phyloP scores from a whole-genome alignment of 1,140 invertebrate genomes.

The Gryon sp. region DNA sequence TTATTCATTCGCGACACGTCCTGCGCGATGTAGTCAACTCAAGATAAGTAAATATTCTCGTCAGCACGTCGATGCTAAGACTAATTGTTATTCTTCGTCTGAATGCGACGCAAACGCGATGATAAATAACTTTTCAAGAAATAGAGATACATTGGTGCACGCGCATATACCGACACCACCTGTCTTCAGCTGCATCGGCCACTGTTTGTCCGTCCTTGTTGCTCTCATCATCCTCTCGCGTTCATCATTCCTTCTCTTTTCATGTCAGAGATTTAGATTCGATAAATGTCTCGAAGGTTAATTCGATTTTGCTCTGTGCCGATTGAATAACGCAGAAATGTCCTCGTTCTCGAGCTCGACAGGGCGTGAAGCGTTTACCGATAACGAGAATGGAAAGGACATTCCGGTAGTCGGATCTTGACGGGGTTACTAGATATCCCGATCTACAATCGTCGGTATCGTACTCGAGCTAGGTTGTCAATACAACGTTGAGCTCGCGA shows the following conservation, averaged over 20 bases:
- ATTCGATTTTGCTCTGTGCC: constrained; percentile 58
- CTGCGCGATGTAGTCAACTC: constrained; percentile 17
- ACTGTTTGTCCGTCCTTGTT: background rate
- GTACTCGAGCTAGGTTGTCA: constrained; percentile 33
- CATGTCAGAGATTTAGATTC: constrained; percentile 52
- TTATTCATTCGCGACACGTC: constrained; percentile 56
- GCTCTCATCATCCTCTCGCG: background rate
- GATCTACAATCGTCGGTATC: constrained; percentile 41
- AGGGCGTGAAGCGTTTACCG: constrained; percentile 67
- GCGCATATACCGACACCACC: constrained; percentile 25
- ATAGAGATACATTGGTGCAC: constrained; percentile 32
- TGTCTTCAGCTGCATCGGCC: constrained; percentile 37
- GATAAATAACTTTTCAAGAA: constrained; percentile 55
- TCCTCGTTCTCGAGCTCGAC: constrained; percentile 67
- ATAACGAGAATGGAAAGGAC: constrained; percentile 71
- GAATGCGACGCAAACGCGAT: constrained; percentile 53
- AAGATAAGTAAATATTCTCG: constrained; percentile 58
- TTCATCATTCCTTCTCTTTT: background rate
- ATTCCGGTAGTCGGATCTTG: constrained; percentile 65
- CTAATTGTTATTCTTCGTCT: constrained; percentile 59
- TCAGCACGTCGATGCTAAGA: constrained; percentile 44
- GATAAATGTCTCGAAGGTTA: constrained; percentile 65
- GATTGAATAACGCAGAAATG: constrained; percentile 64
- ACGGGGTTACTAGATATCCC: constrained; percentile 58
- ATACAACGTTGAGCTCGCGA: constrained; percentile 31